Evolutionary conservation across 2,113 vertebrate species (phyloP), one percentile per base, ranked within the genome.

Genomic region (Vimba vimba): DNA sequence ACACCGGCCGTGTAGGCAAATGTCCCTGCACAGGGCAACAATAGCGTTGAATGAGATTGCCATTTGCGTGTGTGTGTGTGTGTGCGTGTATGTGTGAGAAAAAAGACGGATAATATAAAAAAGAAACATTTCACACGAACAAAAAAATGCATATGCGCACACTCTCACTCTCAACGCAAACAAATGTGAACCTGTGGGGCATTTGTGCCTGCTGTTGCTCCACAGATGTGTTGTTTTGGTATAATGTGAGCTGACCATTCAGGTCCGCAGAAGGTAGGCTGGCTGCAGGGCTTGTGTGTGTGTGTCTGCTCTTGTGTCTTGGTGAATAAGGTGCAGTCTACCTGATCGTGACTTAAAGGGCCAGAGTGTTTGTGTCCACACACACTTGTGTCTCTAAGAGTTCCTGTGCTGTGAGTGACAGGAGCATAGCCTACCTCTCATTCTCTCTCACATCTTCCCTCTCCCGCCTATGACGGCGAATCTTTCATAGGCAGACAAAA

Each of bases 1-100:
- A 43, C 57, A 78, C 91, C 39, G 79, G 89, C 75, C 25, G 33
- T 77, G 87, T 85, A 92, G 91, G 86, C 90, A 94, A 94, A 94
- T 90, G 86, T 86, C 90, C 77, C 86, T 17, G 68, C 21, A 33
- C 76, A 50, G 75, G 59, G 84, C 68, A 75, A 87, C 81, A 83
- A 79, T 84, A 76, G 69, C 19, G 39, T 74, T 66, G 69, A 80
- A 86, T 33, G 66, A 60, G 69, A 87, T 85, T 83, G 62, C 66
- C 45, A 59, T 78, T 64, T 77, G 50, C 10, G 74, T 73, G 73
- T 74, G 77, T 50, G 45, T 59, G 17, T 78, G 52, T 85, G 77
- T 79, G 36, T 83, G 82, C 4, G 60, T 36, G 25, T 71, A 1
- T 27, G 27, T 27, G 27, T 27, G 27, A n/a, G n/a, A n/a, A 27